Conservation (phyloP, 2,888 invertebrate genomes). For the Rhagonycha lutea region DNA sequence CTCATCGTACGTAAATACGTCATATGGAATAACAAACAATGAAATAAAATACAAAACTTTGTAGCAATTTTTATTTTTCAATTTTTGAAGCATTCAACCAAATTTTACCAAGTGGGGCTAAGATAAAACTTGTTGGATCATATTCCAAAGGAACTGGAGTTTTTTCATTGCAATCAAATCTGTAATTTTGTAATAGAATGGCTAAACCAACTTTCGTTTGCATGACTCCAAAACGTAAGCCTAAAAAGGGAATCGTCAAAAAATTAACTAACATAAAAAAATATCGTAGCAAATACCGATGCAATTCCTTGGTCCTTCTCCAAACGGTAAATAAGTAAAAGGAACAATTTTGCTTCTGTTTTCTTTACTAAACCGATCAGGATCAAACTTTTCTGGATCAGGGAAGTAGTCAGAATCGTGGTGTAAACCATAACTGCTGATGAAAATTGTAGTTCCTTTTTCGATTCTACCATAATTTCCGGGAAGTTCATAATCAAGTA, state of each 20-base stretch:
- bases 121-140: constrained; percentile 52
- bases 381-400: constrained; percentile 18
- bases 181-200: constrained; percentile 54
- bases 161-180: constrained; percentile 50
- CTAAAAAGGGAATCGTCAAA: constrained; percentile 38
- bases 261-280: too few relatives aligned
- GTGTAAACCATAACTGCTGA: constrained; percentile 14
- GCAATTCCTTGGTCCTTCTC: constrained; percentile 63
- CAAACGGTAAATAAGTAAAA: constrained; percentile 62
- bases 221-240: constrained; percentile 58
- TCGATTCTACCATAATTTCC: constrained; percentile 1
- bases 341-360: constrained; percentile 59
- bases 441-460: constrained; percentile 10
- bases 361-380: constrained; percentile 14
- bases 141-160: constrained; percentile 53
- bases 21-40: too few relatives aligned
- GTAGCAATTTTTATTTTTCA: background rate
- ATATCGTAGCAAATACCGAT: constrained; percentile 55
- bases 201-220: constrained; percentile 57
- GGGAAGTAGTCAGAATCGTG: constrained; percentile 16
- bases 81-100: constrained; percentile 51
- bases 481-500: constrained; percentile 33
- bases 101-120: constrained; percentile 53
- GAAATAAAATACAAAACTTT: background rate
- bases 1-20: too few relatives aligned